Evolutionary conservation across 2,888 invertebrate genomes (phyloP), one percentile per base, ranked within the genome.

Genomic region (Phyllotreta striolata): DNA sequence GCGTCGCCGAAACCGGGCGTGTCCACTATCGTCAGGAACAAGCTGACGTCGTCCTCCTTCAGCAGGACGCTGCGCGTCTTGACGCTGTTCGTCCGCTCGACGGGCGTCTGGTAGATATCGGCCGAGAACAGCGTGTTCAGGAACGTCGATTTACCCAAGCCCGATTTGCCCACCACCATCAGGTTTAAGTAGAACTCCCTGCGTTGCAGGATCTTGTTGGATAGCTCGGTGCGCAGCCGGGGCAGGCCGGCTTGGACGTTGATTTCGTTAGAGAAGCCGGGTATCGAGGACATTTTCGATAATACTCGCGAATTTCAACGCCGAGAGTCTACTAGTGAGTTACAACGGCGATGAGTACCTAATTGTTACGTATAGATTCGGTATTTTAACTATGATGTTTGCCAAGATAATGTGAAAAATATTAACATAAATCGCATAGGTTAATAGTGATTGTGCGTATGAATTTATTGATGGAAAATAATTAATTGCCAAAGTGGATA

Each of bases 1-100:
- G 97, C 95, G 83, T 98, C 98, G 0, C 99, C 99, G 80, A 98
- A 99, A 35, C 99, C 98, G 1, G 99, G 98, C n/a, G 98, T 99
- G 81, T 99, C 99, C 47, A 99, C 97, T 63, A 98, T 91, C 1
- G 97, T 98, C 66, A 99, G 85, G 41, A 93, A 91, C 47, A 99
- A 87, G 83, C 97, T 96, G 40, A 99, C 98, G 49, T 97, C 97
- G 78, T 96, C 97, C 83, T 99, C 99, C 80, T 96, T 96, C 71
- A 99, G 85, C 73, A 95, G 83, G 51, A 96, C 95, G 79, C 95
- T 92, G 75, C 94, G 96, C 56, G 95, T 94, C 84, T 98, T 96
- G 38, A 98, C 96, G 66, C 93, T 93, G 39, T 97, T 95, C 0
- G 98, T 98, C 84, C 98, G 97, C 76, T 92, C 89, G 72, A 96